Evolutionary conservation across 2,888 invertebrate species (phyloP), one percentile per base, ranked within the genome.

Genomic region (Ormyrus thymus): DNA sequence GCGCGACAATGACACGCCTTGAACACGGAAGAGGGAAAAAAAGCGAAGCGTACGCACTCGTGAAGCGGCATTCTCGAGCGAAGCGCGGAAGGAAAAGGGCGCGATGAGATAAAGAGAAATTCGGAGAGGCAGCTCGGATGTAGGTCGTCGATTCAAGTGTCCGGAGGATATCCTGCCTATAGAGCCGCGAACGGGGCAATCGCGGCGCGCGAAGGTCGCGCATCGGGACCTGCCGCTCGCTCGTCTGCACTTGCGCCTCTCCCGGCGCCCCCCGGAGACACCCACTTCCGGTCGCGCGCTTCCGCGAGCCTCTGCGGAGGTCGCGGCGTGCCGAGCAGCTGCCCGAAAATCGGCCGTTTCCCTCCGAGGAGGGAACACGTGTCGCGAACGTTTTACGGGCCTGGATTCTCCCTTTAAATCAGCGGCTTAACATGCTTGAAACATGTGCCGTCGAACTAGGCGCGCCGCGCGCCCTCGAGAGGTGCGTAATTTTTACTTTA

Each of bases 91-190:
- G 29, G 8, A 64, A 46, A 11, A 59, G 48, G 64, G 46, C 65
- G 70, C 58, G 5, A 29, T 0, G 29, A 56, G 53, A 72, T 29
- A 65, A 51, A 65, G 51, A 65, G 65, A 65, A 65, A 65, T 51
- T 11, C 5, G 65, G 66, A 51, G 43, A 56, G 46, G 13, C 53
- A 70, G 51, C 29, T 29, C 6, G 65, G 83, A 87, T 87, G 82
- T 88, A 84, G 88, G 87, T 87, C 89, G 85, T 83, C 83, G 86
- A 86, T 88, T 87, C 84, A 85, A 81, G 83, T 82, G 82, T 83
- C 79, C 83, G 75, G 79, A 86, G 88, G 86, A 88, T 87, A 87
- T 89, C 87, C 88, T 87, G 88, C 81, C 84, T 84, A 85, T 88
- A 85, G 85, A 86, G 86, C 9, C 11, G 50, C 15, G 43, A 48